phyloP scores from a whole-genome alignment of 35 echinoderm and acorn worm species.

The Lytechinus variegatus region DNA sequence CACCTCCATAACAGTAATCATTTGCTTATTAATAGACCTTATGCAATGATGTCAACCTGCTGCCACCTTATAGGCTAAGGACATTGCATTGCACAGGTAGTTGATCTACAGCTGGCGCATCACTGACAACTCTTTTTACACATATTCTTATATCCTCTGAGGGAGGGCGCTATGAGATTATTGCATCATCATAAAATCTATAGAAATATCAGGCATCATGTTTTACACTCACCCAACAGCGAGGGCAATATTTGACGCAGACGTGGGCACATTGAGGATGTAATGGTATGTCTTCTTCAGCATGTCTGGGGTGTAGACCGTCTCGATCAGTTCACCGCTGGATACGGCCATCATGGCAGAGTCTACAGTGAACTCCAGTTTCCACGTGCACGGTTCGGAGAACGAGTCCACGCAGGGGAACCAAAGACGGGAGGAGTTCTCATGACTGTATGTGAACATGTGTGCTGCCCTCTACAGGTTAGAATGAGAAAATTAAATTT shows the following conservation, averaged over 20 bases:
- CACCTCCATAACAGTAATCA: too few species aligned
- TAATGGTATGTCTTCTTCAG: constrained; percentile 98
- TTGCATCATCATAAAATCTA: too few species aligned
- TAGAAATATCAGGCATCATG: too few species aligned
- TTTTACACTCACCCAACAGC: constrained; percentile 90
- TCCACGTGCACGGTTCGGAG: constrained; percentile 98
- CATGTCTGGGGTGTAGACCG: constrained; percentile 96
- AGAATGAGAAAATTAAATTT: background rate
- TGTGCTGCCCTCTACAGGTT: constrained; percentile 76
- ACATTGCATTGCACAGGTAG: too few species aligned
- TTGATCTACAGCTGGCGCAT: too few species aligned
- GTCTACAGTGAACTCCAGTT: constrained; percentile 96
- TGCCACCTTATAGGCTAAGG: too few species aligned
- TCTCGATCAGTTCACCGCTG: constrained; percentile 89
- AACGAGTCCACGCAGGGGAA: constrained; percentile 95
- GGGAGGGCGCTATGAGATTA: too few species aligned
- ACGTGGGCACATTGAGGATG: constrained; percentile 85
- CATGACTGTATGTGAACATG: constrained; percentile 90
- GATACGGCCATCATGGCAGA: constrained; percentile 89
- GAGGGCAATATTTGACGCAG: constrained; percentile 92
- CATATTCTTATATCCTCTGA: too few species aligned
- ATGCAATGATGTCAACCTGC: too few species aligned
- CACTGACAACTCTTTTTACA: too few species aligned
- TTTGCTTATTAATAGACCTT: too few species aligned
- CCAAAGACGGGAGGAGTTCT: constrained; percentile 89